These are phyloP conservation scores for Eptesicus fuscus DNA, from an alignment of 2,113 vertebrate species.

Conservation along the genomic window DNA sequence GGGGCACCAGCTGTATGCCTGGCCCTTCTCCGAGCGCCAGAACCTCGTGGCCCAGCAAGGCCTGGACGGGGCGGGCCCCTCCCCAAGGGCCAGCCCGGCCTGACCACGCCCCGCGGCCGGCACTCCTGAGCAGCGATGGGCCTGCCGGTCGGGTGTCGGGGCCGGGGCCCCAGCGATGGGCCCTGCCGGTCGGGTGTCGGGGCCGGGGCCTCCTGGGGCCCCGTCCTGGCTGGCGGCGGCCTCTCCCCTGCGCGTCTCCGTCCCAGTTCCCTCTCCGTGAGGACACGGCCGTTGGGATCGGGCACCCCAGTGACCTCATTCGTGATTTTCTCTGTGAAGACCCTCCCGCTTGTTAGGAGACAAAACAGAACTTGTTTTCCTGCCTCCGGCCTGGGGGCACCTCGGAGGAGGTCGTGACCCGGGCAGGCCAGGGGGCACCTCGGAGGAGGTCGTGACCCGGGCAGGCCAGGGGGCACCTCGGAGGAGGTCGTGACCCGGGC, in stretches of 20 bases:
- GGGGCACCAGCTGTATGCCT: not conserved
- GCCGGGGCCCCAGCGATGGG: too few relatives aligned
- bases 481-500: slow-evolving; percentile 13
- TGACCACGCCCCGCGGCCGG: rapidly evolving
- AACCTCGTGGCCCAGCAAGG: not conserved
- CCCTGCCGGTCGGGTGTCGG: not conserved
- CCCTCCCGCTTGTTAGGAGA: slow-evolving; percentile 34
- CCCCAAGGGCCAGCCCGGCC: too few relatives aligned
- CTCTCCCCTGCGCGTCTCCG: rapidly evolving
- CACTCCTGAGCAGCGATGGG: not conserved
- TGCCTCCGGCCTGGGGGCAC: not conserved
- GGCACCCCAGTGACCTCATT: rapidly evolving
- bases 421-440: not conserved
- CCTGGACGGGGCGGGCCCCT: too few relatives aligned
- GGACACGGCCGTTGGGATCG: rapidly evolving
- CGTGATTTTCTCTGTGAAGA: not conserved
- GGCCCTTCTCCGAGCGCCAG: not conserved
- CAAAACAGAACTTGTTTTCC: slow-evolving; percentile 31
- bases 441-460: not conserved
- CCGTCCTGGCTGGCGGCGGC: rapidly evolving
- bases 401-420: not conserved
- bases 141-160: not conserved
- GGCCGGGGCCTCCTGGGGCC: too few relatives aligned
- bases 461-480: not conserved
- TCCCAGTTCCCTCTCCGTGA: not conserved